Base-by-base conservation (phyloP, 2,888 invertebrate species). In the Adineta ricciae region DNA sequence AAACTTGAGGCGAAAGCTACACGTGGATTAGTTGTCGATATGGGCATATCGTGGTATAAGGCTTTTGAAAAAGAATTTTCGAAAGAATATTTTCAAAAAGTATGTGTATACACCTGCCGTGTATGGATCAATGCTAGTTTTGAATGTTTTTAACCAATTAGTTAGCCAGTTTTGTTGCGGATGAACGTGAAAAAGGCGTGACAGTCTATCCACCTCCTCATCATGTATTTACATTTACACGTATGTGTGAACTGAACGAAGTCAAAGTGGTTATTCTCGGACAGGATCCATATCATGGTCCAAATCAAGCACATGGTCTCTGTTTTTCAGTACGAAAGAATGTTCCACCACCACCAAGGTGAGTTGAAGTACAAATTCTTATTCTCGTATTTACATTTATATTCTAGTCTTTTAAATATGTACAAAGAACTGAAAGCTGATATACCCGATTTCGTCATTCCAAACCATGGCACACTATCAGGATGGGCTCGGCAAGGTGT, bases 251-350 rank as follows among this genome's bases (percentile, higher is more conserved):
- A 41, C 41, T 78, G 5, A 41, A 3, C n/a, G 41, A 41, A 78
- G 78, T 83, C 36, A 83, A 83, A 52, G 83, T 83, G 32, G 83
- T 83, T 32, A 83, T 83, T 16, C 32, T 83, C 16, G 83, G 83
- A 41, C 83, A 83, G 50, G 83, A 83, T 83, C 83, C 83, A 83
- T 83, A 83, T 50, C 83, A 83, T 52, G 38, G 41, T 50, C 83
- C 50, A 21, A 83, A 83, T 52, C 83, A 83, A 83, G 83, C 83
- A 32, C 83, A 83, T 52, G 83, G 83, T 4, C 83, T 83, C 19
- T 36, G 83, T 83, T 83, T 83, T 52, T 41, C 38, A 21, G 83
- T 83, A 21, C 50, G 50, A 21, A 83, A 83, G 50, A 41, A 41
- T 50, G 11, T 52, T 32, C 36, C n/a, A 50, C 49, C 52, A 32